Conservation (phyloP, 2,113 vertebrate genomes). For the Toxotes chatareus region DNA sequence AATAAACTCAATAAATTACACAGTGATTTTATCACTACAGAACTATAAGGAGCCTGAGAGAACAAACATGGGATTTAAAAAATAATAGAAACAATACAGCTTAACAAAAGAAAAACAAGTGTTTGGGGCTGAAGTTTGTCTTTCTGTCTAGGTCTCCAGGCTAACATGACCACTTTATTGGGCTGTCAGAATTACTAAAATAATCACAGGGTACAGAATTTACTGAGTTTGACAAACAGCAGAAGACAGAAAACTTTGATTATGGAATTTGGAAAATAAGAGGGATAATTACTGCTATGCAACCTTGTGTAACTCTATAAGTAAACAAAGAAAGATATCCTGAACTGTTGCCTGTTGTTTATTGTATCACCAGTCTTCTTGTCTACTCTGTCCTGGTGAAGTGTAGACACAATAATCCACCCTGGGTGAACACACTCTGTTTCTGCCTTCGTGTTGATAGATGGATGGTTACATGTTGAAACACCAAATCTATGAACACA, state of each 20-base stretch:
- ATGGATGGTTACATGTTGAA: conserved; percentile 64
- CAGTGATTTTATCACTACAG: background rate
- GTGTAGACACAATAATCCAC: conserved; percentile 84
- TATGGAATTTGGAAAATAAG: conserved; percentile 37
- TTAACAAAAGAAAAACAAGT: conserved; percentile 29
- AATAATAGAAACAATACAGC: background rate
- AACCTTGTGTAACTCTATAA: conserved; percentile 34
- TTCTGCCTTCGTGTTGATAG: conserved; percentile 74
- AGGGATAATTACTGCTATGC: conserved; percentile 32
- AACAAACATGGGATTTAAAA: conserved; percentile 40
- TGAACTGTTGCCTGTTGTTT: conserved; percentile 48
- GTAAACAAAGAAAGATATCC: conserved; percentile 40
- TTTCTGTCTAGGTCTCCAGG: conserved; percentile 42
- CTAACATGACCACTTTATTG: conserved; percentile 41
- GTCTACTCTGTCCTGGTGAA: conserved; percentile 58
- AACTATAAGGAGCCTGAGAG: conserved; percentile 2
- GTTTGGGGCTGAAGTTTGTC: conserved; percentile 15
- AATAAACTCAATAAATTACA: conserved; percentile 1
- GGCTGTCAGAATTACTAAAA: conserved; percentile 47
- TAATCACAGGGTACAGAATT: conserved; percentile 27
- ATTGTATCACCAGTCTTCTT: conserved; percentile 34
- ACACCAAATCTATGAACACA: conserved; percentile 28
- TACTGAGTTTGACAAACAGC: conserved; percentile 49
- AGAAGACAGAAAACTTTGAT: conserved; percentile 27
- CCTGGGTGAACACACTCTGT: conserved; percentile 72